These are phyloP conservation scores for Slavum lentiscoides DNA, from an alignment of 2,888 invertebrate genomes.

Conservation along the genomic window DNA sequence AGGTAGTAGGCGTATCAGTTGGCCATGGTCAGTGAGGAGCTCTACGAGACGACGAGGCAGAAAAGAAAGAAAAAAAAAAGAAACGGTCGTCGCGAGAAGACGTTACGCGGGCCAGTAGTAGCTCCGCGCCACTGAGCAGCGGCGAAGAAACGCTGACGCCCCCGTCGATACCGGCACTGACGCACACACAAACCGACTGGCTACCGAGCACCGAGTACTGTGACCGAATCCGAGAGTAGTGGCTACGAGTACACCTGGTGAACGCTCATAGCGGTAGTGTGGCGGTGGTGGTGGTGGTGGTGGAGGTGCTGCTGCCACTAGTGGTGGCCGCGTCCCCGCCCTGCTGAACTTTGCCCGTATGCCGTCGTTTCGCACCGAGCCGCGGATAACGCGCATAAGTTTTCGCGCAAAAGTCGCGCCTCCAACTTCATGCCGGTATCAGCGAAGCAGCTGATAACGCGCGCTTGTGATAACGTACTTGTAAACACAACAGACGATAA, in stretches of 20 bases:
- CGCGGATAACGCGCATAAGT: background rate
- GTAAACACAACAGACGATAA: background rate
- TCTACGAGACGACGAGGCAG: too few relatives aligned
- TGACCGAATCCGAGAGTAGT: too few relatives aligned
- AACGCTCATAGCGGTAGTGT: background rate
- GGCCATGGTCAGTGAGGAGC: too few relatives aligned
- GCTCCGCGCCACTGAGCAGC: too few relatives aligned
- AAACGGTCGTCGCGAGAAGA: too few relatives aligned
- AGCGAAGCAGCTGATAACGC: background rate
- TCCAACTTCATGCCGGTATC: slow-evolving; percentile 22
- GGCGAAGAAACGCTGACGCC: too few relatives aligned
- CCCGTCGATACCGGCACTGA: background rate
- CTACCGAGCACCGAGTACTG: background rate
- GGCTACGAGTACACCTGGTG: background rate
- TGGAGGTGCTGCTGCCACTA: background rate
- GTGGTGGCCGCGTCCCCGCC: slow-evolving; percentile 33
- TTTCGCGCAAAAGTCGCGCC: background rate
- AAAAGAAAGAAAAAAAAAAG: too few relatives aligned
- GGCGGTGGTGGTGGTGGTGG: background rate
- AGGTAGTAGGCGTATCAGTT: too few relatives aligned
- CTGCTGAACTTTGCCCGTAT: slow-evolving; percentile 14
- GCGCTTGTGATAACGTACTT: background rate
- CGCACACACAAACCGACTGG: background rate
- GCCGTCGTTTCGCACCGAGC: background rate
- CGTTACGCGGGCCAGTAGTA: too few relatives aligned